Conservation (phyloP, 2,888 invertebrate genomes). For the Argyra leucocephala region DNA sequence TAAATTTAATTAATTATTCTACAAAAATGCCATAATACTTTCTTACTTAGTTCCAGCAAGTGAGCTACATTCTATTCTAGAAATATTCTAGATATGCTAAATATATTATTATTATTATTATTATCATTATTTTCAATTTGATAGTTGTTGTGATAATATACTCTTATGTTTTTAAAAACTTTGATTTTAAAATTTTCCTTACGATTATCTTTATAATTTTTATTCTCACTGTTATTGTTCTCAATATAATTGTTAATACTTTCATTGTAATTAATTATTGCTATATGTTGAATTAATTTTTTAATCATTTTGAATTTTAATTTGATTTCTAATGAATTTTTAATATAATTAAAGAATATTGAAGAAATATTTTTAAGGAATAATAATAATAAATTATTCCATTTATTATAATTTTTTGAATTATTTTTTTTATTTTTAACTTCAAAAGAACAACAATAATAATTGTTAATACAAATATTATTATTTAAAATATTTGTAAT, state of each 20-base stretch:
- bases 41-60: conserved; percentile 45
- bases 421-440: neutral
- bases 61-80: conserved; percentile 44
- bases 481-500: conserved; percentile 15
- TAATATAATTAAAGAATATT: neutral
- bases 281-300: neutral
- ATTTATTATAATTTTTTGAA: neutral
- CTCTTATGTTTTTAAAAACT: neutral
- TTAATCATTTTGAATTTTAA: neutral
- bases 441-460: too few species aligned
- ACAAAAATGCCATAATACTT: conserved; percentile 44
- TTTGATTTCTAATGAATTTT: neutral
- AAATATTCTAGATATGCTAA: conserved; percentile 39
- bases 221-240: conserved; percentile 8
- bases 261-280: neutral
- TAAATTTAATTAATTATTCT: conserved; percentile 24
- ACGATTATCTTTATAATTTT: neutral
- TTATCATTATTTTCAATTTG: neutral
- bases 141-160: neutral
- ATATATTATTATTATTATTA: neutral
- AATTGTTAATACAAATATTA: conserved; percentile 20
- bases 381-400: neutral
- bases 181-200: neutral
- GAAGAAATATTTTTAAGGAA: too few species aligned
- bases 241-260: neutral